Evolutionary conservation across 2,888 invertebrate species (phyloP).

Genomic region (Rotaria magnacalcarata): DNA sequence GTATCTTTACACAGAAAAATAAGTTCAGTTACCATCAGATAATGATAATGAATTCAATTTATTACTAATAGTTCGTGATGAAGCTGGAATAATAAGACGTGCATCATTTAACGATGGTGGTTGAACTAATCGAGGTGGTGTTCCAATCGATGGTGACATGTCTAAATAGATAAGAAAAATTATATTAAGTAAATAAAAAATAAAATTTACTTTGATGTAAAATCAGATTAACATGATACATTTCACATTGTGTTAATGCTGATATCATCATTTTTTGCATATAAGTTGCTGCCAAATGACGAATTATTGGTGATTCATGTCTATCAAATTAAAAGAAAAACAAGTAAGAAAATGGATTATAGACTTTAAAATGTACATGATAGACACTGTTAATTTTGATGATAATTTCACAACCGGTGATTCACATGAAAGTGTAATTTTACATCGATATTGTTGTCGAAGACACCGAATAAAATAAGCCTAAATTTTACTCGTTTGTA

Average conservation of each 20-base stretch:
- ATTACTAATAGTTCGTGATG: background rate
- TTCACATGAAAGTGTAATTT: background rate
- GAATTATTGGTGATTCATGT: background rate
- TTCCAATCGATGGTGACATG: background rate
- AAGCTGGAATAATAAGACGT: background rate
- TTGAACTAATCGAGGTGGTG: background rate
- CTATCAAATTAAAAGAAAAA: background rate
- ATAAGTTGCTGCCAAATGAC: background rate
- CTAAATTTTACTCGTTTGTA: background rate
- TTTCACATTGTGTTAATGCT: background rate
- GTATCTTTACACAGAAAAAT: background rate
- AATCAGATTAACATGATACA: constrained; percentile 18
- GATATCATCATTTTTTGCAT: background rate
- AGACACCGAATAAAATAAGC: constrained; percentile 8
- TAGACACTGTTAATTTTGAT: background rate
- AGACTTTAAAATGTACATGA: background rate
- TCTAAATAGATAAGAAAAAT: background rate
- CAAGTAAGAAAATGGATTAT: background rate
- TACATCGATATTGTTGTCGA: constrained; percentile 7
- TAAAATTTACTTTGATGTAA: background rate
- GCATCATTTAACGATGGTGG: background rate
- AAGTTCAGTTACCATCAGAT: background rate
- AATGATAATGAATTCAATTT: background rate
- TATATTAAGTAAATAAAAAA: too few relatives aligned
- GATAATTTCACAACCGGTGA: background rate